These are phyloP conservation scores for Grammomys dolichurus DNA, from an alignment of 2,113 vertebrate genomes.

Conservation along the genomic window DNA sequence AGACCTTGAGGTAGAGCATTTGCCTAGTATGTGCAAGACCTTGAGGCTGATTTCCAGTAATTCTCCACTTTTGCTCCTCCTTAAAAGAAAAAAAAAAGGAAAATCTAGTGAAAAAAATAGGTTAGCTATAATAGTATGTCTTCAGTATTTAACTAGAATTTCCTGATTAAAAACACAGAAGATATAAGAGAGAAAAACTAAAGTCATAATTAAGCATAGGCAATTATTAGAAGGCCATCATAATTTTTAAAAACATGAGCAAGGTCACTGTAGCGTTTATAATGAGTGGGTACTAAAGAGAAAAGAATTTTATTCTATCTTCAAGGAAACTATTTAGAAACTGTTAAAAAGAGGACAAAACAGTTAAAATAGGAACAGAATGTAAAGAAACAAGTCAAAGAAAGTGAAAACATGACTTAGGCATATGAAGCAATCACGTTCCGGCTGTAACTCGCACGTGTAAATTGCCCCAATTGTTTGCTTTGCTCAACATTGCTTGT, in stretches of 20 bases:
- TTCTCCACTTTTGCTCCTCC: neutral
- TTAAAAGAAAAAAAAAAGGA: neutral
- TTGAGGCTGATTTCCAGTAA: neutral
- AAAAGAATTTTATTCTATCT: conserved; percentile 33
- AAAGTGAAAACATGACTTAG: neutral
- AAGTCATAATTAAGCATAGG: neutral
- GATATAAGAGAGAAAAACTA: neutral
- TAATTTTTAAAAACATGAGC: neutral
- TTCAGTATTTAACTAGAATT: neutral
- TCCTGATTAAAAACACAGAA: neutral
- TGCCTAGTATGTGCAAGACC: neutral
- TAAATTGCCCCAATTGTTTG: neutral
- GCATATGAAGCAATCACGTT: neutral
- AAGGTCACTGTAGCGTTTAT: neutral
- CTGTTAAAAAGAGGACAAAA: neutral
- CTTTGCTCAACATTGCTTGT: neutral
- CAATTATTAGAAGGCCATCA: neutral
- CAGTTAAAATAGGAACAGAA: neutral
- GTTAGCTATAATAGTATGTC: neutral
- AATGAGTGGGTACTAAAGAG: neutral
- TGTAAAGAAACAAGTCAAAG: neutral
- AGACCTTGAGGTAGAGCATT: neutral
- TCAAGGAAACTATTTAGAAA: neutral
- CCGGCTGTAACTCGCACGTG: neutral
- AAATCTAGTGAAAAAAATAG: neutral